Conservation (phyloP, 2,888 invertebrate genomes). For the Drosophila acutilabella region DNA sequence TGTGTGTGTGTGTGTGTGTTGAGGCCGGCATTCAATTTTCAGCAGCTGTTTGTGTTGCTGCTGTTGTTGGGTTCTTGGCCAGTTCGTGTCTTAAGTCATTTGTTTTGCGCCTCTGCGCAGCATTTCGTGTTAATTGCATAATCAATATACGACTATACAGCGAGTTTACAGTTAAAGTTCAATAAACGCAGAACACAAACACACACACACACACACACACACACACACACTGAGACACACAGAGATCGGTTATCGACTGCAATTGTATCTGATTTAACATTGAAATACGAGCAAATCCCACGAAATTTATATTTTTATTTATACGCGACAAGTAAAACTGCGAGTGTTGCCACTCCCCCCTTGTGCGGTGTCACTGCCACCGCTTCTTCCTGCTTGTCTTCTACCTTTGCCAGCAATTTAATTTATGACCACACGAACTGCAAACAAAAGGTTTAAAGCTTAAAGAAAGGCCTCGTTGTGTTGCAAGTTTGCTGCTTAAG, state of each 20-base stretch:
- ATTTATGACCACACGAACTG: constrained; percentile 65
- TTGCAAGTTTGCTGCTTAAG: constrained; percentile 49
- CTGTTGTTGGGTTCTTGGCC: constrained; percentile 41
- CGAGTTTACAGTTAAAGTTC: constrained; percentile 68
- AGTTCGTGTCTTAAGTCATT: constrained; percentile 78
- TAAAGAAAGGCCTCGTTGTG: constrained; percentile 30
- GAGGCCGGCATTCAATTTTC: constrained; percentile 45
- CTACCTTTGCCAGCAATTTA: constrained; percentile 30
- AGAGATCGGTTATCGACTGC: constrained; percentile 15
- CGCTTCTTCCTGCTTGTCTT: background rate
- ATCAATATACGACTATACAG: constrained; percentile 58
- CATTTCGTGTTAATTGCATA: constrained; percentile 75
- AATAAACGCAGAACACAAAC: constrained; percentile 66
- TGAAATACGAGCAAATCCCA: constrained; percentile 59
- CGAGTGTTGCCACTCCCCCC: too few relatives aligned
- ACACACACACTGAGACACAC: background rate
- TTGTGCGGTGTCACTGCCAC: constrained; percentile 11
- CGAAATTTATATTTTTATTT: constrained; percentile 38
- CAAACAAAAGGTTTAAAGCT: constrained; percentile 52
- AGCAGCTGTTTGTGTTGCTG: constrained; percentile 10
- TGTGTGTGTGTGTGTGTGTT: constrained; percentile 21
- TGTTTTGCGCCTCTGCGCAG: constrained; percentile 39
- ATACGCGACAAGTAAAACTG: constrained; percentile 36
- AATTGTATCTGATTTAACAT: constrained; percentile 43
- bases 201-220: constrained; percentile 4